Evolutionary conservation across 2,113 vertebrate species (phyloP).

Genomic region (Tretioscincus oriximinensis): DNA sequence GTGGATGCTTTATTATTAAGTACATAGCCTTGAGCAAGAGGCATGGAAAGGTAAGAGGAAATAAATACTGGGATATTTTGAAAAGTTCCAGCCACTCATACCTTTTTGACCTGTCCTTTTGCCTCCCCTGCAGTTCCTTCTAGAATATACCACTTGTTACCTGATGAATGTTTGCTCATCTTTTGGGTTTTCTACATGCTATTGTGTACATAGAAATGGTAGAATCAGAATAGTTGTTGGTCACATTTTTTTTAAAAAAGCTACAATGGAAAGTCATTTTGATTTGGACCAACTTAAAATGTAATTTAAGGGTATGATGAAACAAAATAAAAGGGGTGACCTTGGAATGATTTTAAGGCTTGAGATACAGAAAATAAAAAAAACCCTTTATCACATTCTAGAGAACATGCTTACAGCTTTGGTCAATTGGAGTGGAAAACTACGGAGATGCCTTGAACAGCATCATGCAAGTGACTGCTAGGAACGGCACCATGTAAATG

Average conservation of each 20-base stretch:
- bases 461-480: no score
- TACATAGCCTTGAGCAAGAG: neutral
- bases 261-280: slow-evolving; percentile 25
- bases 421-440: no score
- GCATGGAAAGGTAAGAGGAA: neutral
- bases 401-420: no score
- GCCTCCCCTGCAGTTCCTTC: slow-evolving; percentile 68
- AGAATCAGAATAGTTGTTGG: accelerated
- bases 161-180: accelerated
- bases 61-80: slow-evolving; percentile 15
- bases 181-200: neutral
- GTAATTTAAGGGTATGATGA: neutral
- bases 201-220: neutral
- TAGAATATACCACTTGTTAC: slow-evolving; percentile 49
- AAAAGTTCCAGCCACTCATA: slow-evolving; percentile 44
- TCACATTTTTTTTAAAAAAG: neutral
- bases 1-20: neutral
- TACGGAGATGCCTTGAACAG: no score
- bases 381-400: no score
- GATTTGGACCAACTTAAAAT: neutral
- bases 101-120: slow-evolving; percentile 48
- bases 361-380: no score
- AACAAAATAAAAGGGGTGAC: no score
- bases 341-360: no score
- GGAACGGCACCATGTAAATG: no score